Percentiles rank a stretch among this genome's conserved stretches.
These are phyloP conservation scores for Sipha maydis DNA, from an alignment of 2,888 invertebrate species.

Conservation along the genomic window DNA sequence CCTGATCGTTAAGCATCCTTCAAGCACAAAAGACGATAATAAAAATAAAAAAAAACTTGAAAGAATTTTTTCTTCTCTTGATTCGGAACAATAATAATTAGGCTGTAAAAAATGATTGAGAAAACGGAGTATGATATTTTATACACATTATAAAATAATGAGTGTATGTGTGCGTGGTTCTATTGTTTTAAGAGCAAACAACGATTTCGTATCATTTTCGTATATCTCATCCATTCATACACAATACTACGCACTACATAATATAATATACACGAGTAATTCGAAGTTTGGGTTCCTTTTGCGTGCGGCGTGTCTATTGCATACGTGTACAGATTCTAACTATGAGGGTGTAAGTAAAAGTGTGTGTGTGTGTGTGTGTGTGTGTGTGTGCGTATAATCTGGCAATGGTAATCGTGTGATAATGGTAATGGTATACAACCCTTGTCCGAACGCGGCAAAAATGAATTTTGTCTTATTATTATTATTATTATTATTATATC, in stretches of 20 bases:
- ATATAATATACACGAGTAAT: neutral
- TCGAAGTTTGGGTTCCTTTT: slow-evolving; percentile 36
- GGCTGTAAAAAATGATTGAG: slow-evolving; percentile 7
- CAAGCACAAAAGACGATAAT: slow-evolving; percentile 22
- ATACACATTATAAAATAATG: neutral
- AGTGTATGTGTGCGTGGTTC: neutral
- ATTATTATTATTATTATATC: slow-evolving; percentile 53
- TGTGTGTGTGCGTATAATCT: neutral
- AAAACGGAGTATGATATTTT: slow-evolving; percentile 9
- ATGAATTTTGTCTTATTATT: slow-evolving; percentile 56
- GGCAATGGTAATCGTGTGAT: neutral
- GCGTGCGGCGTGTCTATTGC: neutral
- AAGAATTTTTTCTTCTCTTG: neutral
- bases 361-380: too few species aligned
- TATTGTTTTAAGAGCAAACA: slow-evolving; percentile 54
- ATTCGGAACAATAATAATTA: slow-evolving; percentile 50
- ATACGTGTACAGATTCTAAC: neutral
- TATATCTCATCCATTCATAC: slow-evolving; percentile 48
- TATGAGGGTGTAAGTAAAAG: neutral
- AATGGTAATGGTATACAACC: slow-evolving; percentile 21
- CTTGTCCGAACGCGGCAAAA: slow-evolving; percentile 54
- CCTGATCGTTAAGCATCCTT: slow-evolving; percentile 29
- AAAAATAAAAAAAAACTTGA: neutral
- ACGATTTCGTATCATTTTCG: slow-evolving; percentile 55
- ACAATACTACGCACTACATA: slow-evolving; percentile 23